Base-by-base conservation (phyloP, 2,797 vertebrate species). In the Lepilemur ruficaudatus region DNA sequence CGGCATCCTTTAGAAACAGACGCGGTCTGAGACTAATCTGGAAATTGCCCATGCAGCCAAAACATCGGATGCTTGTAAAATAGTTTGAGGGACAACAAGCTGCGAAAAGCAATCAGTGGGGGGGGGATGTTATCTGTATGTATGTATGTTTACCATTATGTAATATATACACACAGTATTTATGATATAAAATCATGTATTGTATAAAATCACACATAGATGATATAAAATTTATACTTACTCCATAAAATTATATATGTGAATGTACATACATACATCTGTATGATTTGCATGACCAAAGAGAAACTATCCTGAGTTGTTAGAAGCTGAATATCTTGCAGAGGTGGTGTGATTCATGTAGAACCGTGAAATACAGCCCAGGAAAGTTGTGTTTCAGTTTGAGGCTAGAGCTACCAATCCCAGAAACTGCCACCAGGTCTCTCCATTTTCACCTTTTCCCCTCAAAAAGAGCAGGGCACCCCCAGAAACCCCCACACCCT, bases 1-100 rank as follows among this genome's bases (percentile, higher is more conserved):
- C 85, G n/a, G 8, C 22, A 43, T 70, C 48, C 30, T 79, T 93
- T 61, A 79, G 80, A 90, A 97, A 96, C 90, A 78, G 73, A 83
- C 92, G 95, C 48, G 46, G 90, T 86, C 63, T 1, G 43, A 93
- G 76, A 69, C 38, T 65, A 78, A 67, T 35, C 85, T 79, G 96
- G 57, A 93, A 95, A 91, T 30, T 63, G 48, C 46, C 75, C 50
- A 22, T 1, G 6, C 8, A 1, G 46, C 85, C 48, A 1, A 72
- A 94, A 38, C 22, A 76, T 18, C 12, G 59, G n/a, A 72, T 30
- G 80, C 70, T 50, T 73, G n/a, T 28, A 11, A 79, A 52, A 63
- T 0, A 48, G 48, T 78, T 38, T 28, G 13, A 79, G 48, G 35
- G 17, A 30, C 30, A 38, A 43, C 13, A 76, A 82, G 43, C 9